phyloP scores from a whole-genome alignment of 2,113 vertebrate species.

The Sardina pilchardus region DNA sequence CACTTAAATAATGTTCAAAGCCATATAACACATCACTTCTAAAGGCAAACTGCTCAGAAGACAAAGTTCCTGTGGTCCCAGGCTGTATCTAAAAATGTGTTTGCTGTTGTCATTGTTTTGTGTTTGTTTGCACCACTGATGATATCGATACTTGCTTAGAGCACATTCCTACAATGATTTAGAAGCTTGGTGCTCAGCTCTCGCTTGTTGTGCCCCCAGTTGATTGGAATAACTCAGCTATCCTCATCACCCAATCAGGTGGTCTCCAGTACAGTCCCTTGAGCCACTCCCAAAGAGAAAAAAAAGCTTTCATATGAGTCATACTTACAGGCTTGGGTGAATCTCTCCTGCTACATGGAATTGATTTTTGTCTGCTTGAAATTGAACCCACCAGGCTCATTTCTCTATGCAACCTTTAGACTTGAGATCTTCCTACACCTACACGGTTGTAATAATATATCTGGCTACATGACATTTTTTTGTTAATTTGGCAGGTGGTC shows the following conservation, averaged over 20 bases:
- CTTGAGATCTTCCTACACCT: not conserved
- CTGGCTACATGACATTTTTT: not conserved
- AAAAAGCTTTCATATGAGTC: too few species aligned
- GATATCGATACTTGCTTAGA: not conserved
- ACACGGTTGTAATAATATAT: not conserved
- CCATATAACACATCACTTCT: too few species aligned
- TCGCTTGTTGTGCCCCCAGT: not conserved
- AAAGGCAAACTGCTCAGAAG: too few species aligned
- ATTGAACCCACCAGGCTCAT: too few species aligned
- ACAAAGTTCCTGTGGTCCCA: too few species aligned
- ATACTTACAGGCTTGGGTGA: too few species aligned
- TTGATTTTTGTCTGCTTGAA: too few species aligned
- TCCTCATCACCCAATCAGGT: not conserved
- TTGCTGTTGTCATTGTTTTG: not conserved
- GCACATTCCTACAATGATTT: not conserved
- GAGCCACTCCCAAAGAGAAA: too few species aligned
- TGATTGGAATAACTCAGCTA: not conserved
- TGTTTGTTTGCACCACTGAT: not conserved
- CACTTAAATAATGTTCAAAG: too few species aligned
- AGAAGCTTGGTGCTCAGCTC: not conserved
- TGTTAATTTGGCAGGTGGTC: slow-evolving; percentile 66
- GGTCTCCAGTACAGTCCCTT: not conserved
- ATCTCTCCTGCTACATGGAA: too few species aligned
- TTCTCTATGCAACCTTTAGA: not conserved
- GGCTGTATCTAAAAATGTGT: not conserved